Evolutionary conservation across 2,888 invertebrate genomes (phyloP).

Genomic region (Therioaphis trifolii): DNA sequence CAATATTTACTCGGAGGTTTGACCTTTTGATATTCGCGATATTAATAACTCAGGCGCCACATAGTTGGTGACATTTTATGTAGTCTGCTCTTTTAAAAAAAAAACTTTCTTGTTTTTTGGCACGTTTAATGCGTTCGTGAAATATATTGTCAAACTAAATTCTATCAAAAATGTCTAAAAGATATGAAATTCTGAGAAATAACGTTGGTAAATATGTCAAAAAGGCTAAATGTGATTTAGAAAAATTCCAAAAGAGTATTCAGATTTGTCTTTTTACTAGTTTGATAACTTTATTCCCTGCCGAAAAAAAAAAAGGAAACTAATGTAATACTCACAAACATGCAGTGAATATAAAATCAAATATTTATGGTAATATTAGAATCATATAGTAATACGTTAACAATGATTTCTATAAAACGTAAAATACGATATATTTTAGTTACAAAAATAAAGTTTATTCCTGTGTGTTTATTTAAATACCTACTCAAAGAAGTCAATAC

Average conservation of each 20-base stretch:
- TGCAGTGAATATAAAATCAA: not conserved
- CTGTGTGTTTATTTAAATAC: too few species aligned
- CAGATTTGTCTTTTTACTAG: constrained; percentile 19
- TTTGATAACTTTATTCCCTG: not conserved
- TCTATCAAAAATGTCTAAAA: constrained; percentile 24
- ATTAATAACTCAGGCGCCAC: constrained; percentile 50
- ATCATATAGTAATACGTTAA: too few species aligned
- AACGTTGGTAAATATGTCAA: constrained; percentile 21
- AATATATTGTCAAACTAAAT: constrained; percentile 37
- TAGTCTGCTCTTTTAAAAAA: constrained; percentile 37
- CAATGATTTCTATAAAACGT: too few species aligned
- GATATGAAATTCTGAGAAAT: constrained; percentile 18
- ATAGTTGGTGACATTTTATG: constrained; percentile 53
- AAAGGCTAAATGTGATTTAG: constrained; percentile 31
- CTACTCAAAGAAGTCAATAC: too few species aligned
- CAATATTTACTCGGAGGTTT: constrained; percentile 48
- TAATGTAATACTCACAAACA: not conserved
- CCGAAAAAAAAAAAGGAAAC: not conserved
- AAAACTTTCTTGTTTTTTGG: constrained; percentile 37
- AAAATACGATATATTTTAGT: too few species aligned
- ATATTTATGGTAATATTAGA: not conserved
- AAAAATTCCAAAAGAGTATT: not conserved
- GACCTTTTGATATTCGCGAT: constrained; percentile 53
- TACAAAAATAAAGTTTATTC: too few species aligned
- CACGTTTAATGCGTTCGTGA: constrained; percentile 45